Percentiles rank a stretch among this genome's conserved stretches.
Conservation (phyloP, 1,140 invertebrate species). For the Vanessa atalanta region DNA sequence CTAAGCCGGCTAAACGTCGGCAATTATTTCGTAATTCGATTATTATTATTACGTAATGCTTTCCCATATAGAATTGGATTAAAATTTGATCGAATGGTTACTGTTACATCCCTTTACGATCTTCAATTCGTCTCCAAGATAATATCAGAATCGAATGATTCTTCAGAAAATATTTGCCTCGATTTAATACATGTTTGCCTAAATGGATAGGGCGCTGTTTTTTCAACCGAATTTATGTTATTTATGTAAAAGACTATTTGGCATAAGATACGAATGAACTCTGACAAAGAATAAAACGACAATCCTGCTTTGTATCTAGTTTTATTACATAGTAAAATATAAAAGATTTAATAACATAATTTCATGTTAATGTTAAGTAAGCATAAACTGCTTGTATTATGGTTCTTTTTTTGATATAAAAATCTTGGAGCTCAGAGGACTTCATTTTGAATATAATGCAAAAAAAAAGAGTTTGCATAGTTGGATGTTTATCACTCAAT, state of each 20-base stretch:
- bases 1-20: neutral
- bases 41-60: neutral
- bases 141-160: slow-evolving; percentile 7
- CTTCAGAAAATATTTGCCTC: slow-evolving; percentile 16
- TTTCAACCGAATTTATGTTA: slow-evolving; percentile 11
- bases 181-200: slow-evolving; percentile 7
- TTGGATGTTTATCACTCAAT: no score
- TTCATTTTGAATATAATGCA: no score
- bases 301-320: neutral
- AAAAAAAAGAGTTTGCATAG: no score
- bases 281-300: slow-evolving; percentile 2
- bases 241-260: slow-evolving; percentile 14
- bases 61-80: neutral
- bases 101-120: slow-evolving; percentile 1
- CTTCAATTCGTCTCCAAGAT: slow-evolving; percentile 20
- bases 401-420: neutral
- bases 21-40: neutral
- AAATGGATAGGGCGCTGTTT: slow-evolving; percentile 3
- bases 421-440: neutral
- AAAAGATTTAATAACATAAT: slow-evolving; percentile 9
- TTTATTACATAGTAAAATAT: slow-evolving; percentile 1
- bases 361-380: slow-evolving; percentile 18
- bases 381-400: slow-evolving; percentile 4
- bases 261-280: slow-evolving; percentile 26
- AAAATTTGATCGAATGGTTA: no score